Conservation (phyloP, 2,888 invertebrate species). For the Drosophila planitibia region DNA sequence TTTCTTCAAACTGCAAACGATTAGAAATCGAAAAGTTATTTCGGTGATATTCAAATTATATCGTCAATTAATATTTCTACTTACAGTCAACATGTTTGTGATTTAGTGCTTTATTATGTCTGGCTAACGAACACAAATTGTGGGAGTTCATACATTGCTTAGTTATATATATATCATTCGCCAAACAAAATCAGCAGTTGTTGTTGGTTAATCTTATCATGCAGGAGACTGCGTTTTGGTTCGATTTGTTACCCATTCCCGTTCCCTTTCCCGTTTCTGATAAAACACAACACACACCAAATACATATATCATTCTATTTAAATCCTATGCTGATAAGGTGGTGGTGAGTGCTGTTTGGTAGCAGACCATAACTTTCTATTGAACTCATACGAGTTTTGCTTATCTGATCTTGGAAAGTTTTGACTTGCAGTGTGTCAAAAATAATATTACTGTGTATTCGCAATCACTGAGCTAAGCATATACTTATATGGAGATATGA, state of each 20-base stretch:
- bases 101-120: constrained; percentile 42
- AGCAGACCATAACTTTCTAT: background rate
- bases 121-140: constrained; percentile 62
- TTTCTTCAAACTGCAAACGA: constrained; percentile 88
- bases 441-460: constrained; percentile 30
- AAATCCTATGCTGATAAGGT: constrained; percentile 23
- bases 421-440: constrained; percentile 59
- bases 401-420: constrained; percentile 50
- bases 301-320: constrained; percentile 38
- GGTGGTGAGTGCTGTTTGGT: background rate
- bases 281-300: constrained; percentile 6
- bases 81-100: constrained; percentile 77
- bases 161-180: constrained; percentile 51
- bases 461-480: constrained; percentile 34
- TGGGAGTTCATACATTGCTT: constrained; percentile 23
- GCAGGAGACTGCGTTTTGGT: constrained; percentile 26
- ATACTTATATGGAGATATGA: constrained; percentile 32
- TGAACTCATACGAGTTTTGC: constrained; percentile 21
- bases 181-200: constrained; percentile 23
- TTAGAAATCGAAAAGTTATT: background rate
- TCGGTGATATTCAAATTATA: background rate
- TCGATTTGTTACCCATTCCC: constrained; percentile 1
- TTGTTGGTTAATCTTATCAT: constrained; percentile 55
- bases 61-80: constrained; percentile 26
- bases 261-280: constrained; percentile 1